Evolutionary conservation across 2,113 vertebrate genomes (phyloP).

Genomic region (Arenaria interpres): DNA sequence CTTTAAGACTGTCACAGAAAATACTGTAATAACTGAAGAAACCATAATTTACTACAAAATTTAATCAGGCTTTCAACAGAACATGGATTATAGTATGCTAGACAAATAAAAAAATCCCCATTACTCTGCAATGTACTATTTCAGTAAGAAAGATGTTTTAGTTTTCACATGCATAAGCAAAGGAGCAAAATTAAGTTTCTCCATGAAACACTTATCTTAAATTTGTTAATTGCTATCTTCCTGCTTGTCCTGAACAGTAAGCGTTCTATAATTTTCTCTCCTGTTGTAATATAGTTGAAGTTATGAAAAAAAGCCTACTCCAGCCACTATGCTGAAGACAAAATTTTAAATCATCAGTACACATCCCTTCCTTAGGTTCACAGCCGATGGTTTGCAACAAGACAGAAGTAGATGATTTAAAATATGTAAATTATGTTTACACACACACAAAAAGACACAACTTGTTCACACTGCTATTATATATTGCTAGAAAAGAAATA

Average conservation of each 20-base stretch:
- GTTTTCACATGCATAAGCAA: constrained; percentile 14
- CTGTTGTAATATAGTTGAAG: not conserved
- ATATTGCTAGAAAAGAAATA: not conserved
- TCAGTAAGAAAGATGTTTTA: constrained; percentile 1
- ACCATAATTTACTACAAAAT: constrained; percentile 6
- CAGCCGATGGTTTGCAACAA: not conserved
- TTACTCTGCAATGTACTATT: not conserved
- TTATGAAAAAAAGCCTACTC: not conserved
- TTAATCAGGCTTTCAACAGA: constrained; percentile 5
- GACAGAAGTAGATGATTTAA: not conserved
- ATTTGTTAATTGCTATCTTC: constrained; percentile 11
- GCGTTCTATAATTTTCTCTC: not conserved
- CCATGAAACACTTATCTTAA: not conserved
- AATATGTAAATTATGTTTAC: not conserved
- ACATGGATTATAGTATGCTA: not conserved
- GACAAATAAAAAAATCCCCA: not conserved
- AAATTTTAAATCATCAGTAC: not conserved
- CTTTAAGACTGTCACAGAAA: constrained; percentile 1
- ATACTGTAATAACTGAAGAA: not conserved
- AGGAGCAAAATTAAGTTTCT: not conserved
- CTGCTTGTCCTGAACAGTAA: not conserved
- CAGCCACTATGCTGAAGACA: not conserved
- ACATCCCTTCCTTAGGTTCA: not conserved
- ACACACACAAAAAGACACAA: not conserved
- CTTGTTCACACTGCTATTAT: not conserved